phyloP scores from a whole-genome alignment of 2,888 invertebrate species.

The Criorhina ranunculi region DNA sequence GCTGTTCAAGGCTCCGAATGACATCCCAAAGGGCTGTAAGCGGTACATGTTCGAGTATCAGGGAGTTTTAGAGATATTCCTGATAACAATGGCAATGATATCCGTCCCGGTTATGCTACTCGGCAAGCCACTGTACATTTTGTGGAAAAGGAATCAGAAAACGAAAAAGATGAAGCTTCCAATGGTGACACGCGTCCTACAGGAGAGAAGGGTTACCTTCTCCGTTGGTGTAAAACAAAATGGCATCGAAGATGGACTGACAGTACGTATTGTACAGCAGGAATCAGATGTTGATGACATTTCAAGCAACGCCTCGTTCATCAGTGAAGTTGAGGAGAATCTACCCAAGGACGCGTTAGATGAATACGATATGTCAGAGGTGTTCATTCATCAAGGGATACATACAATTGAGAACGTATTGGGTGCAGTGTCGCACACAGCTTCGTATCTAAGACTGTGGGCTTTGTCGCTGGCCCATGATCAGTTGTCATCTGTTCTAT shows the following conservation, averaged over 20 bases:
- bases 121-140: conserved; percentile 93
- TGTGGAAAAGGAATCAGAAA: conserved; percentile 82
- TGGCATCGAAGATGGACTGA: background rate
- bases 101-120: conserved; percentile 96
- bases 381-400: conserved; percentile 93
- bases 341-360: conserved; percentile 83
- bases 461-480: conserved; percentile 98
- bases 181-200: background rate
- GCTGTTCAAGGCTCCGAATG: conserved; percentile 85
- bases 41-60: conserved; percentile 89
- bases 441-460: conserved; percentile 99
- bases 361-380: conserved; percentile 91
- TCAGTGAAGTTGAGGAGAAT: conserved; percentile 85
- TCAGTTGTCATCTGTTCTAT: conserved; percentile 93
- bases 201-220: background rate
- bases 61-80: conserved; percentile 88
- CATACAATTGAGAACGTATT: conserved; percentile 87
- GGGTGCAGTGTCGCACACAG: conserved; percentile 98
- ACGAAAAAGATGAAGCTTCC: background rate
- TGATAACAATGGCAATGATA: conserved; percentile 91
- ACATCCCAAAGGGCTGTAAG: conserved; percentile 83
- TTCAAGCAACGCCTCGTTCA: conserved; percentile 4
- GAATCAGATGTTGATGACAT: background rate
- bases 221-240: background rate
- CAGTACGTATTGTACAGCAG: background rate